These are phyloP conservation scores for Lepidothrix coronata DNA, from an alignment of 2,113 vertebrate genomes.

Conservation along the genomic window DNA sequence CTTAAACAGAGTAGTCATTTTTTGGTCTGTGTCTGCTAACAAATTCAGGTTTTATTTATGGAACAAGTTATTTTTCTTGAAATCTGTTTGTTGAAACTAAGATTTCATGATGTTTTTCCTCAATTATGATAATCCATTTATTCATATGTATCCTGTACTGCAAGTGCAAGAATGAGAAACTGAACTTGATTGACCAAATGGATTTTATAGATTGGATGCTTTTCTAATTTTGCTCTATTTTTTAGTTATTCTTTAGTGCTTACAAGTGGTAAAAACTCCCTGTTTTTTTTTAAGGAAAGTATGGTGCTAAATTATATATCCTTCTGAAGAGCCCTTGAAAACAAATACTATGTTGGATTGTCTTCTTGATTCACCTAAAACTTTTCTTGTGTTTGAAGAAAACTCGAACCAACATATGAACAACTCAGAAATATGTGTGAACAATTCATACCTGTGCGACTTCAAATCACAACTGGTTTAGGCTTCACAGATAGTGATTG, in stretches of 20 bases:
- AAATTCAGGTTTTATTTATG: background rate
- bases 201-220: background rate
- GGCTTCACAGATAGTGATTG: background rate
- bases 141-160: background rate
- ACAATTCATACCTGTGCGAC: background rate
- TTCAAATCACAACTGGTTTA: background rate
- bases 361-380: background rate
- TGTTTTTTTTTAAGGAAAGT: background rate
- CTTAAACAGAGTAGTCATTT: background rate
- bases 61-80: background rate
- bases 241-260: background rate
- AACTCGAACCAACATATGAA: background rate
- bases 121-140: background rate
- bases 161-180: background rate
- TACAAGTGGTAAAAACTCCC: background rate
- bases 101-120: background rate
- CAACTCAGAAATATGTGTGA: background rate
- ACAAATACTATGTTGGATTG: background rate
- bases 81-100: background rate
- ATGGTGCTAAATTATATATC: background rate
- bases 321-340: background rate
- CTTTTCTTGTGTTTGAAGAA: background rate
- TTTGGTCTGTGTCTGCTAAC: background rate
- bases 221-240: background rate
- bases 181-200: background rate